Evolutionary conservation across 2,888 invertebrate genomes (phyloP).

Genomic region (Aporophyla lueneburgensis): DNA sequence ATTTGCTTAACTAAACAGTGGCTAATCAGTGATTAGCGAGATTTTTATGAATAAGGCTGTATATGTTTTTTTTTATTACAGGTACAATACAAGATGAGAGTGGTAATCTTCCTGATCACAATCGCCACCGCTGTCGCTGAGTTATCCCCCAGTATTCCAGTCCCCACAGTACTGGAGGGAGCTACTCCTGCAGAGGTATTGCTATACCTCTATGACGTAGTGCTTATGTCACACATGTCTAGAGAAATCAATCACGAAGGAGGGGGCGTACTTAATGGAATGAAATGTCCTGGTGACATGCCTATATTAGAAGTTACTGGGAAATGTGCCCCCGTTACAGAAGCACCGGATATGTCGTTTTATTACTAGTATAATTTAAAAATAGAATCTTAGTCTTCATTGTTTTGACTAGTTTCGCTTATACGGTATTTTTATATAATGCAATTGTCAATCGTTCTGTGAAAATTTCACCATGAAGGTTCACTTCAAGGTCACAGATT

Average conservation of each 20-base stretch:
- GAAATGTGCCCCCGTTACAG: not conserved
- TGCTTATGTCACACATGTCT: constrained; percentile 11
- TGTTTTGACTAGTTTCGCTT: not conserved
- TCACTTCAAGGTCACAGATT: not conserved
- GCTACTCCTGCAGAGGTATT: constrained; percentile 19
- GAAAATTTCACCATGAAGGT: not conserved
- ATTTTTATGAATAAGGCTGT: too few relatives aligned
- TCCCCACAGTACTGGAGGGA: constrained; percentile 9
- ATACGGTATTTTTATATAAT: not conserved
- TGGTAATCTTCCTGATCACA: constrained; percentile 23
- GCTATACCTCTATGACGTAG: constrained; percentile 40
- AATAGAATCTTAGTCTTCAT: not conserved
- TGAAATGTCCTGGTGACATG: not conserved
- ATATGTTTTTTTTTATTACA: not conserved
- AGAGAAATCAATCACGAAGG: not conserved
- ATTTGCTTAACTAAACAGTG: too few relatives aligned
- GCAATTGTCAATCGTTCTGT: not conserved
- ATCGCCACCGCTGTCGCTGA: not conserved
- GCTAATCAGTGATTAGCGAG: too few relatives aligned
- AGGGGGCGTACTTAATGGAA: not conserved
- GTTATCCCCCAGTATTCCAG: accelerated
- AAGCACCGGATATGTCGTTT: not conserved
- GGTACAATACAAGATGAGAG: constrained; percentile 4
- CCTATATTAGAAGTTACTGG: not conserved
- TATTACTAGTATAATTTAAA: not conserved